A percentile compares a stretch with the other conserved stretches of the same genome.
phyloP scores from a whole-genome alignment of 2,113 vertebrate genomes.

The Murina feae region DNA sequence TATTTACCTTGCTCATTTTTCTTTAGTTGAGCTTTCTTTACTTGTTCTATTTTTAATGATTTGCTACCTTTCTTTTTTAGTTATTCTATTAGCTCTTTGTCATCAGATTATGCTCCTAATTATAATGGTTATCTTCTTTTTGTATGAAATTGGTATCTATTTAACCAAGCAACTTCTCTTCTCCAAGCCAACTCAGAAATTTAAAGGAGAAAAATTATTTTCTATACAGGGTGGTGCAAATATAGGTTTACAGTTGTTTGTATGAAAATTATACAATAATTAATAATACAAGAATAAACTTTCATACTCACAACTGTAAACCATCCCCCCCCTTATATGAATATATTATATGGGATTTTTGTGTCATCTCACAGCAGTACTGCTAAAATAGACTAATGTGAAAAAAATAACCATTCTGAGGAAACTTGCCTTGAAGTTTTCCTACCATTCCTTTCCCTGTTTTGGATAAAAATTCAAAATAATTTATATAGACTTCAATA shows the following conservation, averaged over 20 bases:
- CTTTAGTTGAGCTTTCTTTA: background rate
- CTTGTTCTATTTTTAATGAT: background rate
- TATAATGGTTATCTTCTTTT: background rate
- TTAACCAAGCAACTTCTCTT: background rate
- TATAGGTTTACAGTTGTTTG: background rate
- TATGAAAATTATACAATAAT: background rate
- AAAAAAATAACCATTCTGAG: background rate
- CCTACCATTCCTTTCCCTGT: background rate
- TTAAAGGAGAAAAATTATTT: background rate
- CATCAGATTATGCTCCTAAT: background rate
- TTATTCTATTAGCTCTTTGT: background rate
- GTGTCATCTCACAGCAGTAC: background rate
- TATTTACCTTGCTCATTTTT: background rate
- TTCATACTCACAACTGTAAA: too few relatives aligned
- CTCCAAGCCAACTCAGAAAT: background rate
- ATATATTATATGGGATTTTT: background rate
- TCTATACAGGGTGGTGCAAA: background rate
- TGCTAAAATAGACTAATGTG: background rate
- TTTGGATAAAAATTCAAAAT: background rate
- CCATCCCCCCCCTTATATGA: background rate
- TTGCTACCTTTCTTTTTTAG: background rate
- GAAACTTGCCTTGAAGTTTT: background rate
- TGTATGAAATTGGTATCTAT: background rate
- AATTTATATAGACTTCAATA: background rate
- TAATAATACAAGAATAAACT: background rate